phyloP scores from a whole-genome alignment of 1,140 invertebrate genomes.

The Formica exsecta region DNA sequence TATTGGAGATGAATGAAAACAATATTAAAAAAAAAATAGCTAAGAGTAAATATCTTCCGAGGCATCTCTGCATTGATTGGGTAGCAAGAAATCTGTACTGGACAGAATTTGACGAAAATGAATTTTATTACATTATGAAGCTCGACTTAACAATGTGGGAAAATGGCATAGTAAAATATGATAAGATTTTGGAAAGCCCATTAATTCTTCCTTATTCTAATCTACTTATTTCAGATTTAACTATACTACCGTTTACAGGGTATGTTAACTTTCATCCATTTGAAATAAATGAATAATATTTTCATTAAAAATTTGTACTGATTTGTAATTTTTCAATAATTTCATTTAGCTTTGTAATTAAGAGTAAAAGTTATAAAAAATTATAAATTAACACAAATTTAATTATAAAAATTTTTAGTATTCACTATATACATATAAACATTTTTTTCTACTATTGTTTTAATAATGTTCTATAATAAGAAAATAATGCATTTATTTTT shows the following conservation, averaged over 20 bases:
- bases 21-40: constrained; percentile 88
- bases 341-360: background rate
- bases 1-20: constrained; percentile 86
- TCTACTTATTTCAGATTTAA: too few species aligned
- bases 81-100: constrained; percentile 93
- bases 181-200: constrained; percentile 68
- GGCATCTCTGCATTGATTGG: constrained; percentile 93
- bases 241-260: constrained; percentile 89
- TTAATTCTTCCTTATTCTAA: too few species aligned
- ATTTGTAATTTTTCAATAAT: background rate
- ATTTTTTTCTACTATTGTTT: too few species aligned
- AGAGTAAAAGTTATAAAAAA: background rate
- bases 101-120: constrained; percentile 87
- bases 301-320: too few species aligned
- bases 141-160: constrained; percentile 84
- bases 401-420: too few species aligned
- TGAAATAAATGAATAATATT: constrained; percentile 12
- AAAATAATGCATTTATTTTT: constrained; percentile 69
- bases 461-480: background rate
- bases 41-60: constrained; percentile 85
- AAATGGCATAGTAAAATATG: constrained; percentile 83
- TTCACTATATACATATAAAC: too few species aligned
- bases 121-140: constrained; percentile 48
- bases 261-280: constrained; percentile 76
- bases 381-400: background rate